These are phyloP conservation scores for Bombycilla garrulus DNA, from an alignment of 2,113 vertebrate species.

Conservation along the genomic window DNA sequence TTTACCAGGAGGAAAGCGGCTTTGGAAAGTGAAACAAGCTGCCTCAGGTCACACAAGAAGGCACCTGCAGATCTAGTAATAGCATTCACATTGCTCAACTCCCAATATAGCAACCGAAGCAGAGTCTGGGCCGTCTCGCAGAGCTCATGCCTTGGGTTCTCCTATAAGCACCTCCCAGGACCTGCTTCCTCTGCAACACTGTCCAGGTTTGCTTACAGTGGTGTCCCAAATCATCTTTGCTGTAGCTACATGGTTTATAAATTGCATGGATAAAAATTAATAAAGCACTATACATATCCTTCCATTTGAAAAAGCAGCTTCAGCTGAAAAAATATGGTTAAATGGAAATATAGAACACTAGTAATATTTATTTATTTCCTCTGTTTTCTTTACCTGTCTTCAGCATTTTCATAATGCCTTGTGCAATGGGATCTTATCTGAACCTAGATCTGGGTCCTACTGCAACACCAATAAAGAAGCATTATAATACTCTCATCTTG, in stretches of 20 bases:
- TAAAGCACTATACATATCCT: not conserved
- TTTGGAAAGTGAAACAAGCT: not conserved
- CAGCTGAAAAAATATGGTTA: not conserved
- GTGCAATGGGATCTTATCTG: not conserved
- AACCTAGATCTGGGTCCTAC: not conserved
- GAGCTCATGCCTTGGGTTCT: not conserved
- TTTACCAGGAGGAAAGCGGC: not conserved
- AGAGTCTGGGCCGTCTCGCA: not conserved
- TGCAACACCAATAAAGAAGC: not conserved
- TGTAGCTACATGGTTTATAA: not conserved
- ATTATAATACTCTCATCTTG: not conserved
- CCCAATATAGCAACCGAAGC: not conserved
- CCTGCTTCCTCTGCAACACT: not conserved
- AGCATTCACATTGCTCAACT: not conserved
- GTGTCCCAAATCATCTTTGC: not conserved
- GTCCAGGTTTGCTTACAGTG: not conserved
- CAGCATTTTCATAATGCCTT: not conserved
- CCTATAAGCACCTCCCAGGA: not conserved
- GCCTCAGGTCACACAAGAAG: not conserved
- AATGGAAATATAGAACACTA: not conserved
- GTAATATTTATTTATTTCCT: not conserved
- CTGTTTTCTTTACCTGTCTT: not conserved
- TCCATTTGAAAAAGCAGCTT: not conserved
- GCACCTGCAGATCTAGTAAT: not conserved
- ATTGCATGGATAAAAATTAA: not conserved